Conservation (phyloP, 2,797 vertebrate genomes). For the Sebastes iracundus region DNA sequence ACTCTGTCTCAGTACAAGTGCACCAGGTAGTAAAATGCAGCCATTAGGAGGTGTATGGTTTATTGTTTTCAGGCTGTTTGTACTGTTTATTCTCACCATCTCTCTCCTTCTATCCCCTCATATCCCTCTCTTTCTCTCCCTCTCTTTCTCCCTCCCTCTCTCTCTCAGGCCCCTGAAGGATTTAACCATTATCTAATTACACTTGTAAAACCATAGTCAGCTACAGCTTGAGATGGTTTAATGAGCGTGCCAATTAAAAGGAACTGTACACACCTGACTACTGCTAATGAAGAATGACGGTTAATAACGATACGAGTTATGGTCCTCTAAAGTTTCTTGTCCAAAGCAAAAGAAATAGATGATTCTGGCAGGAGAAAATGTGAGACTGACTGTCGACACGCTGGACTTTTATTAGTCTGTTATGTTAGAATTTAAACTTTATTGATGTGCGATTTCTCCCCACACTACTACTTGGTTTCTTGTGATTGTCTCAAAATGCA, state of each 20-base stretch:
- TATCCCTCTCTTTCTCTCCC: neutral
- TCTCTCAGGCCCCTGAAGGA: conserved; percentile 24
- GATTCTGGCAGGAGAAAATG: neutral
- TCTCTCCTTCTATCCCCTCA: neutral
- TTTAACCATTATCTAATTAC: conserved; percentile 53
- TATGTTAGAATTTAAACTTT: neutral
- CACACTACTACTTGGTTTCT: neutral
- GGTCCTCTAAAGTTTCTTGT: neutral
- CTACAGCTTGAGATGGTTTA: conserved; percentile 31
- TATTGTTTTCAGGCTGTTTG: neutral
- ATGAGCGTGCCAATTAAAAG: conserved; percentile 44
- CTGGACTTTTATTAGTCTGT: neutral
- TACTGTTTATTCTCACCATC: conserved; percentile 20
- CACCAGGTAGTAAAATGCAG: neutral
- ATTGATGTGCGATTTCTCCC: neutral
- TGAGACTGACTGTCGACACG: neutral
- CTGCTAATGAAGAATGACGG: conserved; percentile 9
- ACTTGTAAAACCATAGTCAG: conserved; percentile 23
- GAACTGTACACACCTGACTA: neutral
- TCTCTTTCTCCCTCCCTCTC: conserved; percentile 11
- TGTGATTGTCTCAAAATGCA: neutral
- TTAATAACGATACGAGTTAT: neutral
- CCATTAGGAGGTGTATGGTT: neutral
- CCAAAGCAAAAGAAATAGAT: neutral
- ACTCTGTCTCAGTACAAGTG: neutral